phyloP scores from a whole-genome alignment of 2,888 invertebrate genomes.

The Phengaris arion region DNA sequence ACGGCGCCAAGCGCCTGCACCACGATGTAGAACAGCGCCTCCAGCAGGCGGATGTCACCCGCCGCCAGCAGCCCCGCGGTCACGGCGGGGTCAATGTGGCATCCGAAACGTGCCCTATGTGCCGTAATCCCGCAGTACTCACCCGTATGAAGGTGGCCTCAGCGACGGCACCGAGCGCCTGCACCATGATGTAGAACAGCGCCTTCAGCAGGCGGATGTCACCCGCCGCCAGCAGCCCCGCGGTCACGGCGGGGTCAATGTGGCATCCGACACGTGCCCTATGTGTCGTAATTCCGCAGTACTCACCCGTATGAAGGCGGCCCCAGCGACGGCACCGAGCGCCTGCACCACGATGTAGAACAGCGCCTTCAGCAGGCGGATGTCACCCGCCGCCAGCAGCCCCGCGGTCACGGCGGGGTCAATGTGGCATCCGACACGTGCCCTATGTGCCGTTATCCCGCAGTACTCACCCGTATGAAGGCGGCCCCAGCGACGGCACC shows the following conservation, averaged over 20 bases:
- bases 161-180: conserved; percentile 57
- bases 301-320: conserved; percentile 85
- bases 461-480: conserved; percentile 82
- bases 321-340: conserved; percentile 89
- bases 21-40: conserved; percentile 88
- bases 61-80: conserved; percentile 89
- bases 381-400: conserved; percentile 88
- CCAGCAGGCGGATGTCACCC: conserved; percentile 89
- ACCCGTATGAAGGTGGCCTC: conserved; percentile 75
- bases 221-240: conserved; percentile 88
- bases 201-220: conserved; percentile 89
- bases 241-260: conserved; percentile 95
- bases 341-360: conserved; percentile 91
- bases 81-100: conserved; percentile 96
- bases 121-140: conserved; percentile 42
- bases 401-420: conserved; percentile 95
- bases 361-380: conserved; percentile 86
- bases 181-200: conserved; percentile 88
- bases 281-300: conserved; percentile 54
- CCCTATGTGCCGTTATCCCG: conserved; percentile 71
- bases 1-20: conserved; percentile 90
- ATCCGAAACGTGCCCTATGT: conserved; percentile 92
- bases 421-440: conserved; percentile 95
- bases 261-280: conserved; percentile 95
- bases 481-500: conserved; percentile 91